phyloP scores from a whole-genome alignment of 2,888 invertebrate genomes.

The Chesias legatella region DNA sequence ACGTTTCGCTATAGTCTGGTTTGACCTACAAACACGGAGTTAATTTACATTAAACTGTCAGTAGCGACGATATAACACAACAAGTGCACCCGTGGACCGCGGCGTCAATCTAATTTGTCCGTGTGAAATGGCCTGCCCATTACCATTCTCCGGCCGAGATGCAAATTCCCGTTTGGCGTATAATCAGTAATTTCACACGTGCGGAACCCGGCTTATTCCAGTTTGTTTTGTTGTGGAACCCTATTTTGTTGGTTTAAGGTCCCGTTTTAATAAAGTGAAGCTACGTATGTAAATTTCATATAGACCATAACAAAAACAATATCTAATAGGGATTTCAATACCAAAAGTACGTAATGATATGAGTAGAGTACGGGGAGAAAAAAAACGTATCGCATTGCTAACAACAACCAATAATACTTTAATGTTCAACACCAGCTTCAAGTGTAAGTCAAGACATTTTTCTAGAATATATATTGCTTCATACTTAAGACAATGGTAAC shows the following conservation, averaged over 20 bases:
- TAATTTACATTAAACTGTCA: not conserved
- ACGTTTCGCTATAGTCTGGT: no score
- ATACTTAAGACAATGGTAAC: no score
- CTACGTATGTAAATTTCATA: not conserved
- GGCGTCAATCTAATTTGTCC: constrained; percentile 1
- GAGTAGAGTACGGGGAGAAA: no score
- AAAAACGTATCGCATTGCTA: no score
- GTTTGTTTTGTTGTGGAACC: constrained; percentile 16
- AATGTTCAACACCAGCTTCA: no score
- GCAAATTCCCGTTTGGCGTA: constrained; percentile 20
- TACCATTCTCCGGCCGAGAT: constrained; percentile 17
- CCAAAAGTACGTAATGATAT: no score
- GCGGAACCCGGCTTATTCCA: constrained; percentile 11
- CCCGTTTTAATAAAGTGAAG: not conserved
- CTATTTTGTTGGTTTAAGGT: constrained; percentile 5
- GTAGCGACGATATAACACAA: not conserved
- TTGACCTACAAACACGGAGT: no score
- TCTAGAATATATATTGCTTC: no score
- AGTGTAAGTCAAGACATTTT: no score
- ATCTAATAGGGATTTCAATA: no score
- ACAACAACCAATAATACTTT: no score
- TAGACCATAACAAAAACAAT: no score
- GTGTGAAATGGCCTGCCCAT: constrained; percentile 10
- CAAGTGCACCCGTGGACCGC: not conserved
- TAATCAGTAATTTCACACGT: constrained; percentile 25